Base-by-base conservation (phyloP, 2,888 invertebrate genomes). In the Polyploca ridens region DNA sequence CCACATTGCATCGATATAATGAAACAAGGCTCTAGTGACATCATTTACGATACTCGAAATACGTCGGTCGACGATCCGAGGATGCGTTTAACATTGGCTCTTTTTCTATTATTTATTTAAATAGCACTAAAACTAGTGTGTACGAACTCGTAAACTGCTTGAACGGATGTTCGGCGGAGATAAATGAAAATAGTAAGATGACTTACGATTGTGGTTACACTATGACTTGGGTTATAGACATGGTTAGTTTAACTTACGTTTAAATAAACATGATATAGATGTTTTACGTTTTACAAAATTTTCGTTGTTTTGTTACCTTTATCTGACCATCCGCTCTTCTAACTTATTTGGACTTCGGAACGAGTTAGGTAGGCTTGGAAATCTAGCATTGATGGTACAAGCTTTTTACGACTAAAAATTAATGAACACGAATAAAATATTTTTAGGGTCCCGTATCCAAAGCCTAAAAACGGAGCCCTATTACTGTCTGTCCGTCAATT, bases 71-170 rank as follows among this genome's bases (percentile, higher is more conserved):
- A 73, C 69, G 75, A 69, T 75, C 76, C 66, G 64, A 68, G 61
- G 66, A 72, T 66, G 63, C 64, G 13, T 66, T 64, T 69, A 68
- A 69, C 69, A 69, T 74, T 65, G 63, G 69, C 76, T 79, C 74
- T 75, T 79, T 74, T 65, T 75, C 59, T 66, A 62, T 58, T 81
- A 77, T 83, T 82, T 82, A 77, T 81, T 83, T 80, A 75, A 77
- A 78, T 76, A 72, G 68, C 78, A 79, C 78, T 80, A 79, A 71
- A 78, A 72, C 66, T 73, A 76, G 78, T 78, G 75, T 81, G 70
- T 77, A 73, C 71, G 69, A 77, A 76, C 76, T 82, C 80, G 76
- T 82, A 79, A 82, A 81, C 73, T 71, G 63, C 67, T 72, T 69
- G 64, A 80, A 74, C 77, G 76, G 75, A 81, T 77, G 73, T 74